These are phyloP conservation scores for Pomacea canaliculata DNA, from an alignment of 2,888 invertebrate species.

Conservation along the genomic window DNA sequence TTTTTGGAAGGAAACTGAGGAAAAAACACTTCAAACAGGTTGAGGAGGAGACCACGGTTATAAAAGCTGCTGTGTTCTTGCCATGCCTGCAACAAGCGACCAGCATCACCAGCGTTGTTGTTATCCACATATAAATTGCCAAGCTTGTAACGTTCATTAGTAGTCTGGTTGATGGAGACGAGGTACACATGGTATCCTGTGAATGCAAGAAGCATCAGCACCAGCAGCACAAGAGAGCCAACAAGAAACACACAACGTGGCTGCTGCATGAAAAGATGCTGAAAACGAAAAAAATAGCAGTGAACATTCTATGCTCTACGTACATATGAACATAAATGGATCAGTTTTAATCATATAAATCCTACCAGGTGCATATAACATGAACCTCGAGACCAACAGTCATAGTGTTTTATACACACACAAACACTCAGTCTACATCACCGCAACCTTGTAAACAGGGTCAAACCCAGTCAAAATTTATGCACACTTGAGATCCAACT, in stretches of 20 bases:
- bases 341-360: too few relatives aligned
- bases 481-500: too few relatives aligned
- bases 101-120: slow-evolving; percentile 20
- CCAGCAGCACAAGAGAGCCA: slow-evolving; percentile 50
- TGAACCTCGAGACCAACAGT: background rate
- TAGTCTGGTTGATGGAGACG: slow-evolving; percentile 63
- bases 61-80: slow-evolving; percentile 35
- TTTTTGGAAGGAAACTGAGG: slow-evolving; percentile 28
- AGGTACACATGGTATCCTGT: slow-evolving; percentile 61
- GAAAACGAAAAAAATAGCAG: slow-evolving; percentile 34
- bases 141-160: slow-evolving; percentile 65
- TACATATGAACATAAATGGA: too few relatives aligned
- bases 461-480: too few relatives aligned
- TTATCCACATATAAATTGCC: slow-evolving; percentile 12
- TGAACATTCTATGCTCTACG: background rate
- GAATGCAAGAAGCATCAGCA: slow-evolving; percentile 54
- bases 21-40: slow-evolving; percentile 55
- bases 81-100: background rate
- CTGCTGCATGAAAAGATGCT: slow-evolving; percentile 65
- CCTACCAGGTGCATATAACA: too few relatives aligned
- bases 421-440: background rate
- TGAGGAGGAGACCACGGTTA: slow-evolving; percentile 47
- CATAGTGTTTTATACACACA: background rate
- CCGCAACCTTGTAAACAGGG: too few relatives aligned
- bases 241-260: slow-evolving; percentile 63